Base-by-base conservation (phyloP, 2,113 vertebrate genomes). In the Corydoras sp. region DNA sequence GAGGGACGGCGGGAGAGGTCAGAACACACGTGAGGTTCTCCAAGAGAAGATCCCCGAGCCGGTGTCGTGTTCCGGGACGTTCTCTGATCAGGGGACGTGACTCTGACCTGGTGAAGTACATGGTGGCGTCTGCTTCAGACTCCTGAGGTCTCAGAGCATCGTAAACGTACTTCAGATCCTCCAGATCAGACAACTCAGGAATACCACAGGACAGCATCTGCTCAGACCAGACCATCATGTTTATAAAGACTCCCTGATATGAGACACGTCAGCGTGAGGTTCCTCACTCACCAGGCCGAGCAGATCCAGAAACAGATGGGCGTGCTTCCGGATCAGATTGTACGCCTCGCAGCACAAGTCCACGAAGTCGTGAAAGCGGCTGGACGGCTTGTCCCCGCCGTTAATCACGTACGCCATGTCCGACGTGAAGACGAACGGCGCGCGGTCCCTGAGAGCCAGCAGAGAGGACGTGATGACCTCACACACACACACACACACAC, bases 401-500 rank as follows among this genome's bases (percentile, higher is more conserved):
- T 99, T 98, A 85, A 98, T 98, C 81, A 99, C 95, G 0, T 98
- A 98, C 0, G 97, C 97, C 97, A 99, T 99, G 86, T 99, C 97
- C 0, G 97, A 98, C 24, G 97, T 99, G 86, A 99, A 98, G 75
- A 98, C 97, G 0, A 99, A 99, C 0, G 97, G 97, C 0, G 94
- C 96, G 9, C 96, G 93, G 86, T 99, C 97, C 75, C 97, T 99
- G 86, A 73, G 67, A 1, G 4, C 69, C 58, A 69, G 55, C 9
- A 6, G 12, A 43, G 35, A 43, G 35, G 1, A 43, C 4, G 35
- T 43, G 35, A 5, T 43, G 35, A 43, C 2, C 4, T 43, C 35
- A 43, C 35, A 43, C 4, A 43, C 35, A 4, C 35, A 43, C 4
- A 43, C 35, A 43, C 7, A 5, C 7, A 43, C 7, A 5, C 35